These are phyloP conservation scores for Arrhamphus sclerolepis DNA, from an alignment of 2,797 vertebrate genomes.

Conservation along the genomic window DNA sequence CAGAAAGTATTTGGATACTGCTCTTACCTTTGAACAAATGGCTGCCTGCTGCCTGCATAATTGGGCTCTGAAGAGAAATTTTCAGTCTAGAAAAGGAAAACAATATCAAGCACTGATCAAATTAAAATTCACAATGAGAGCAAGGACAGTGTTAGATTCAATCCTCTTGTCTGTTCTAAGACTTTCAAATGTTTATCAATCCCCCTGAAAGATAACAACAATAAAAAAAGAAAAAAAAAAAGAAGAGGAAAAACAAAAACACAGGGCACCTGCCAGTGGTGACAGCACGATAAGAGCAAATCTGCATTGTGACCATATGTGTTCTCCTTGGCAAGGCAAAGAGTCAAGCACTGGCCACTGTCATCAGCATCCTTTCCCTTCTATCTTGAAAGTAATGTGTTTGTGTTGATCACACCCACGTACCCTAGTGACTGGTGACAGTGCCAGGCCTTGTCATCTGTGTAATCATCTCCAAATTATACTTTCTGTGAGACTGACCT, in stretches of 20 bases:
- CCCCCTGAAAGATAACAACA: slow-evolving; percentile 38
- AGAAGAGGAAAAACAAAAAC: too few species aligned
- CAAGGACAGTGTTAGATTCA: slow-evolving; percentile 21
- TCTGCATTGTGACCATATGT: slow-evolving; percentile 68
- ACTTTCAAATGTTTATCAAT: slow-evolving; percentile 14
- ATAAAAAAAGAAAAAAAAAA: slow-evolving; percentile 42
- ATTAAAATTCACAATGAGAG: slow-evolving; percentile 35
- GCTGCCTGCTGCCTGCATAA: slow-evolving; percentile 99
- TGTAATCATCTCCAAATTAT: slow-evolving; percentile 77
- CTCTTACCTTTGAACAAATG: slow-evolving; percentile 99
- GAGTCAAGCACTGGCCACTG: slow-evolving; percentile 68
- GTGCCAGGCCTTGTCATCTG: slow-evolving; percentile 80
- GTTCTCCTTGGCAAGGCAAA: slow-evolving; percentile 63
- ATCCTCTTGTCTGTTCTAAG: slow-evolving; percentile 17
- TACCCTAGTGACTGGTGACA: slow-evolving; percentile 78
- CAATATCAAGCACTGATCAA: slow-evolving; percentile 40
- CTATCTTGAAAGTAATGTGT: slow-evolving; percentile 78
- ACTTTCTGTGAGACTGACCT: slow-evolving; percentile 74
- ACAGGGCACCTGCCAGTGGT: slow-evolving; percentile 43
- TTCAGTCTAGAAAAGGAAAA: slow-evolving; percentile 95
- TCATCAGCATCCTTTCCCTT: slow-evolving; percentile 65
- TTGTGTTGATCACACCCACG: slow-evolving; percentile 81
- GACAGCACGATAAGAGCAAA: slow-evolving; percentile 48
- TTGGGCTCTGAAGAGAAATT: slow-evolving; percentile 99
- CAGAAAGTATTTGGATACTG: slow-evolving; percentile 85